Percentiles rank a stretch among this genome's conserved stretches.
Conservation (phyloP, 2,113 vertebrate genomes). For the Thermophis baileyi region DNA sequence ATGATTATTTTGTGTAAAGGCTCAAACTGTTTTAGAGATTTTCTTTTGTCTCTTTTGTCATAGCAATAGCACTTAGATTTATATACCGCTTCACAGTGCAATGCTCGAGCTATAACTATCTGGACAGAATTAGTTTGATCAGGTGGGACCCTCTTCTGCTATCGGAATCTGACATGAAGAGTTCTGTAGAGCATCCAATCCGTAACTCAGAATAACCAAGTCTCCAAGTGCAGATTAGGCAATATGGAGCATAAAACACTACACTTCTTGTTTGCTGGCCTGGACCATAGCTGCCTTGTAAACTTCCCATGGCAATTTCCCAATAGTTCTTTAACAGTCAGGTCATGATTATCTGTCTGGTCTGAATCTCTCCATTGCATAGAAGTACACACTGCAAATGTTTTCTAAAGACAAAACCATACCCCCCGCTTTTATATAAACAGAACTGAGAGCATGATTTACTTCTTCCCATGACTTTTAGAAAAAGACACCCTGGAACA, state of each 20-base stretch:
- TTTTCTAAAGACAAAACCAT: neutral
- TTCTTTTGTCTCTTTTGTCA: neutral
- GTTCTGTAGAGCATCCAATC: neutral
- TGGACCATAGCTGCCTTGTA: conserved; percentile 6
- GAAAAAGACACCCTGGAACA: conserved; percentile 10
- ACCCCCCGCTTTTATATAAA: neutral
- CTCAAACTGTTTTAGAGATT: neutral
- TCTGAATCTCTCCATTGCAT: neutral
- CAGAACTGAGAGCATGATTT: neutral
- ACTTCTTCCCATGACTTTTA: neutral
- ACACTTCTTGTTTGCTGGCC: neutral
- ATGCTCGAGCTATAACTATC: neutral
- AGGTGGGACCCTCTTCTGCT: neutral
- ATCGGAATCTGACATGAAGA: neutral
- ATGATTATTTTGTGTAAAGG: neutral
- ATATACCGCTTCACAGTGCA: too few relatives aligned
- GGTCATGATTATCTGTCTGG: conserved; percentile 15
- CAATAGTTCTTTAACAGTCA: conserved; percentile 20
- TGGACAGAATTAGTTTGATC: conserved; percentile 14
- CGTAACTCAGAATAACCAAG: conserved; percentile 5
- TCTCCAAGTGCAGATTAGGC: conserved; percentile 25
- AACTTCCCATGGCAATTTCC: neutral
- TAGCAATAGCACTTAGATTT: neutral
- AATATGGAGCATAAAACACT: neutral
- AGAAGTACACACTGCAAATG: conserved; percentile 13